Evolutionary conservation across 2,797 vertebrate genomes (phyloP).

Genomic region (Parambassis ranga): DNA sequence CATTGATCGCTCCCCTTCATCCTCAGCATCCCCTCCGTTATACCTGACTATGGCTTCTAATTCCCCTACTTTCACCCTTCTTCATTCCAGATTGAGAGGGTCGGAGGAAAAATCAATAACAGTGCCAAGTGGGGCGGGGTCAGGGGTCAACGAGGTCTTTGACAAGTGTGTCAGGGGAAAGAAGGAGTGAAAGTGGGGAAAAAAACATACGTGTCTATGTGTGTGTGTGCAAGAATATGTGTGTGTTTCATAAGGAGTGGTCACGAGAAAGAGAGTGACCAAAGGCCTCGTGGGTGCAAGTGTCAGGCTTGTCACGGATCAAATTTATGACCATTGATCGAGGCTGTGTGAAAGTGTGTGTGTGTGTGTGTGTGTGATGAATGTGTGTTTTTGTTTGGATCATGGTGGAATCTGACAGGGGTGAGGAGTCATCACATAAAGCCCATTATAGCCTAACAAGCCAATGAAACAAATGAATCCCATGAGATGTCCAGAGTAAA

Average conservation of each 20-base stretch:
- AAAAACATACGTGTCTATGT: slow-evolving; percentile 37
- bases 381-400: slow-evolving; percentile 59
- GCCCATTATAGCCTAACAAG: slow-evolving; percentile 67
- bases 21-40: slow-evolving; percentile 70
- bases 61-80: slow-evolving; percentile 73
- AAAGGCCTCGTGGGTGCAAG: slow-evolving; percentile 65
- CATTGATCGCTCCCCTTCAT: slow-evolving; percentile 83
- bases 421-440: slow-evolving; percentile 79
- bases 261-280: slow-evolving; percentile 68
- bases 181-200: slow-evolving; percentile 74
- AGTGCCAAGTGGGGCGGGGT: slow-evolving; percentile 84
- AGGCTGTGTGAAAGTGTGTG: slow-evolving; percentile 19
- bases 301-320: slow-evolving; percentile 76
- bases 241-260: slow-evolving; percentile 58
- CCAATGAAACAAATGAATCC: slow-evolving; percentile 65
- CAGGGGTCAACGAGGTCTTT: slow-evolving; percentile 91
- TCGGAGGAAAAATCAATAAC: slow-evolving; percentile 88
- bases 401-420: slow-evolving; percentile 66
- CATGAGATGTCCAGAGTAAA: slow-evolving; percentile 28
- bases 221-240: slow-evolving; percentile 10
- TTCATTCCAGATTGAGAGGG: slow-evolving; percentile 87
- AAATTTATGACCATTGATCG: slow-evolving; percentile 80
- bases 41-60: slow-evolving; percentile 74
- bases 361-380: slow-evolving; percentile 36
- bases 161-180: slow-evolving; percentile 87